phyloP scores from a whole-genome alignment of 1,140 invertebrate genomes.

The Panulirus ornatus region DNA sequence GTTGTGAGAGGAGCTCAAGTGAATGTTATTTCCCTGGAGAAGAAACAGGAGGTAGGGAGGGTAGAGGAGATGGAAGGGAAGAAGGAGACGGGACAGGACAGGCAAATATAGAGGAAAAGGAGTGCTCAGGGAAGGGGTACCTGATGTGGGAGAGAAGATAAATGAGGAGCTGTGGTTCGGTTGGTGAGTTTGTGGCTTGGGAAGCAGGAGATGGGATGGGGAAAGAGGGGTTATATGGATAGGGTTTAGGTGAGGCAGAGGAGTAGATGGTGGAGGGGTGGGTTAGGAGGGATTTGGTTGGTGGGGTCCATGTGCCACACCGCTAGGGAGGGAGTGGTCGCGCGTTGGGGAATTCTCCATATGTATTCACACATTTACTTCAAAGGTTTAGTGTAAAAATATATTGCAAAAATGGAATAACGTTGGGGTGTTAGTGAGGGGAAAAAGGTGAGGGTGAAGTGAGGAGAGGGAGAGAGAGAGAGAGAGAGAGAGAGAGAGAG shows the following conservation, averaged over 20 bases:
- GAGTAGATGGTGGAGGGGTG: neutral
- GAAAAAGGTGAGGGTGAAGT: neutral
- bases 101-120: neutral
- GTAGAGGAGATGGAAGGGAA: neutral
- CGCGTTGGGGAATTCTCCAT: neutral
- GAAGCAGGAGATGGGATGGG: too few relatives aligned
- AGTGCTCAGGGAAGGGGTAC: neutral
- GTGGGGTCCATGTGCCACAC: too few relatives aligned
- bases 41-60: neutral
- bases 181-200: too few relatives aligned
- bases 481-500: neutral
- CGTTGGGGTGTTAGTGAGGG: too few relatives aligned
- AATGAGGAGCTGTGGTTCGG: too few relatives aligned
- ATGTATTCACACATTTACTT: neutral
- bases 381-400: constrained; percentile 4
- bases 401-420: neutral
- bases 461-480: neutral
- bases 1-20: too few relatives aligned
- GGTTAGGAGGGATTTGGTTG: neutral
- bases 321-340: neutral
- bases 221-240: neutral
- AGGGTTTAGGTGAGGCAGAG: neutral
- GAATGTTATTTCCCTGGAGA: neutral
- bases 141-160: too few relatives aligned
- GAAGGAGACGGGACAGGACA: neutral